Evolutionary conservation across 2,113 vertebrate genomes (phyloP), one percentile per base, ranked within the genome.

Genomic region (Oenanthe melanoleuca): DNA sequence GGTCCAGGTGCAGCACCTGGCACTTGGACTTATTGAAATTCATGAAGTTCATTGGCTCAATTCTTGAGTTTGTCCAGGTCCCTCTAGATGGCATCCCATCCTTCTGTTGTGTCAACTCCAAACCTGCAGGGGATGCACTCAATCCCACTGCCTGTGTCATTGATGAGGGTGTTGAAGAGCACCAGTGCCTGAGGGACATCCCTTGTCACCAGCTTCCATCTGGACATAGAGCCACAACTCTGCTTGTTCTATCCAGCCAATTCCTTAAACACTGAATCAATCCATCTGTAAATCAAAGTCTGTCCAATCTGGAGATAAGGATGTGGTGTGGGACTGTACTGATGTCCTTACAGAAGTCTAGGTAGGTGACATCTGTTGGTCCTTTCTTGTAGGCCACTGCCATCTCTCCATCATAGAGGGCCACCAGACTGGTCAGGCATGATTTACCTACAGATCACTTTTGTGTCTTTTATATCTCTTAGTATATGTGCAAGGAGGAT

Each of bases 281-380:
- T 57, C 16, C 44, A 31, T 26, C 37, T 45, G 2, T 40, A 55
- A 63, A n/a, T 61, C 24, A 16, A 29, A 16, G 7, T n/a, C 12
- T 70, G 12, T 70, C 38, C n/a, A 28, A 5, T 20, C 4, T 16
- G 10, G 10, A 70, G 24, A 47, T 28, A 53, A 69, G n/a, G 64
- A 24, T 63, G 15, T 47, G 28, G n/a, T 55, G 5, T 2, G 6
- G 20, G 24, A 55, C 19, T 6, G 22, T 63, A 49, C 19, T 0
- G 0, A 56, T 63, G 24, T 45, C 57, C 24, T 55, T 56, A 22
- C 40, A 40, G 29, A 56, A 71, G 16, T 47, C n/a, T 55, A 38
- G 20, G 6, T 56, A 29, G 29, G 13, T 74, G 40, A 40, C 19
- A 40, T 56, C 24, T 5, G 1, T 44, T 0, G 0, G 26, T 63